Evolutionary conservation across 1,140 invertebrate genomes (phyloP), one percentile per base, ranked within the genome.

Genomic region (Rhynchophorus ferrugineus): DNA sequence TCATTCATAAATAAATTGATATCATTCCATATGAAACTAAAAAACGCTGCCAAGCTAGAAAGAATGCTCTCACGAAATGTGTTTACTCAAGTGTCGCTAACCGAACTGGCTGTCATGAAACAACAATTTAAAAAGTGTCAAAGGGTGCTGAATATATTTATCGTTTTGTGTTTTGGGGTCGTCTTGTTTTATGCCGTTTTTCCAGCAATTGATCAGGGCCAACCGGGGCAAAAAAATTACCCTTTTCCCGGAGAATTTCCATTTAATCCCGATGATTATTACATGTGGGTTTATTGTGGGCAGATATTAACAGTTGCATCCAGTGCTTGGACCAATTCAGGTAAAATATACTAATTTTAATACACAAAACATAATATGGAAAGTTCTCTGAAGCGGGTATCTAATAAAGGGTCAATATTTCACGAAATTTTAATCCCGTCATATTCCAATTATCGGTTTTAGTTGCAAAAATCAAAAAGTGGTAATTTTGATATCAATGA

Each of bases 181-280:
- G 45, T 55, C 20, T 3, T 19, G 2, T 34, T 39, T 11, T 49
- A 49, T 45, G 53, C 38, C 20, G 14, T 49, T 13, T 9, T 49
- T 13, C 33, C 46, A 13, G 36, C 29, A 5, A 11, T 46, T 3
- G 36, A 46, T 9, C 39, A 35, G 8, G 5, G 9, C 2, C 16
- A 14, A 29, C 29, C 36, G 11, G 48, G 38, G 16, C 16, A 5
- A 7, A 55, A 51, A 45, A 51, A 45, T 33, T 57, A 52, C 20
- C 45, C 53, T 9, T 49, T 55, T 39, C 47, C 45, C 6, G 38
- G 45, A 3, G 39, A 44, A 18, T 55, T 49, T 39, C 53, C 53
- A 3, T 55, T 55, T 45, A 49, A 55, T 44, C 53, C 53, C 3
- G 53, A 55, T 33, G 29, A 49, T 29, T 55, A 55, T 29, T 49